phyloP scores from a whole-genome alignment of 1,140 invertebrate species.

The Protaetia brevitarsis region DNA sequence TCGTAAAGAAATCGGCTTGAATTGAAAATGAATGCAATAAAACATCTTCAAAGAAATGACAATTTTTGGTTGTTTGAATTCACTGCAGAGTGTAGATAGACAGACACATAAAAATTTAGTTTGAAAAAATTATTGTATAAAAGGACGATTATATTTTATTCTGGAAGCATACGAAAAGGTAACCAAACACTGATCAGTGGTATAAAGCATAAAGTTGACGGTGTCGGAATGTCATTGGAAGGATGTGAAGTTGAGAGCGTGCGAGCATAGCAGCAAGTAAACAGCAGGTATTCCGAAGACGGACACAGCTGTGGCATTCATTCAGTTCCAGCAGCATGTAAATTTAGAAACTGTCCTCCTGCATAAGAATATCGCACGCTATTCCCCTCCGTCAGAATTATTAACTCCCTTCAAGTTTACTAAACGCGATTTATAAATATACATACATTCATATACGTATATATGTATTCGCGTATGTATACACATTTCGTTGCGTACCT shows the following conservation, averaged over 20 bases:
- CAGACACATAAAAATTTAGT: too few species aligned
- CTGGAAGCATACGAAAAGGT: not conserved
- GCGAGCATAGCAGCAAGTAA: not conserved
- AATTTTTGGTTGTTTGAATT: too few species aligned
- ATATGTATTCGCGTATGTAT: too few species aligned
- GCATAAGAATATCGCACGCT: not conserved
- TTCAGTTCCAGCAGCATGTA: constrained; percentile 2
- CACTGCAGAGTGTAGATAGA: too few species aligned
- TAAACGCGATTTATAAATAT: constrained; percentile 5
- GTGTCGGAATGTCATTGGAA: constrained; percentile 4
- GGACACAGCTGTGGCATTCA: constrained; percentile 12
- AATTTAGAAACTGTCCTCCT: constrained; percentile 16
- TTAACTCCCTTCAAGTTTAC: constrained; percentile 2
- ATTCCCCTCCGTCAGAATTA: constrained; percentile 11
- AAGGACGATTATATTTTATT: not conserved
- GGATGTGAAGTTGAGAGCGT: not conserved
- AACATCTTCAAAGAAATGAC: too few species aligned
- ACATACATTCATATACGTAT: too few species aligned
- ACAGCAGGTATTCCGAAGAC: constrained; percentile 8
- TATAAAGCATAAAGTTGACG: not conserved
- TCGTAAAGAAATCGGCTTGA: too few species aligned
- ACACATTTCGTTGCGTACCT: too few species aligned
- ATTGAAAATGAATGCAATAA: too few species aligned
- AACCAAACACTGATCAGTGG: not conserved
- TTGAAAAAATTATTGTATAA: too few species aligned